Evolutionary conservation across 1,140 invertebrate genomes (phyloP).

Genomic region (Meteorus sp.): DNA sequence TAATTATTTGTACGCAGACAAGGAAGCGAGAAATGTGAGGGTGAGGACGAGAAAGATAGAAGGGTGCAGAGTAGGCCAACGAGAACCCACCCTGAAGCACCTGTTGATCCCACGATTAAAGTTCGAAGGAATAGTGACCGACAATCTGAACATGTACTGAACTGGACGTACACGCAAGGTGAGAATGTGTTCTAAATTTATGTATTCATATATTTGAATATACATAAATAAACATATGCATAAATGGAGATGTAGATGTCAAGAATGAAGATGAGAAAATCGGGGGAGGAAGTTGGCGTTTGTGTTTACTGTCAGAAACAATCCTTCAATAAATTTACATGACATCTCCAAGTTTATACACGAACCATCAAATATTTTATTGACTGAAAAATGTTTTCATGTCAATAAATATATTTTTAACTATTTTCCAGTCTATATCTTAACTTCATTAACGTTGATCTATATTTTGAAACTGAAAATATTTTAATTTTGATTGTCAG

Average conservation of each 20-base stretch:
- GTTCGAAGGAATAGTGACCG: constrained; percentile 49
- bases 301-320: too few species aligned
- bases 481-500: constrained; percentile 46
- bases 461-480: constrained; percentile 3
- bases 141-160: constrained; percentile 32
- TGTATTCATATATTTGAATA: neutral
- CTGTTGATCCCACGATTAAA: constrained; percentile 53
- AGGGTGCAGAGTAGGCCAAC: neutral
- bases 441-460: neutral
- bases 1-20: too few species aligned
- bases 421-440: neutral
- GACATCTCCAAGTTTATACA: too few species aligned
- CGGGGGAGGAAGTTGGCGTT: too few species aligned
- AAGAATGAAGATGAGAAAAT: neutral
- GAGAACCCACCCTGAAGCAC: constrained; percentile 37
- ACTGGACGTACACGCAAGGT: constrained; percentile 20
- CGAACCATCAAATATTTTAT: too few species aligned
- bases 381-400: too few species aligned
- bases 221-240: too few species aligned
- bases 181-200: constrained; percentile 15
- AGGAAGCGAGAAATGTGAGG: neutral
- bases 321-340: too few species aligned
- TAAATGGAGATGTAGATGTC: too few species aligned
- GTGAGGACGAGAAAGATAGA: constrained; percentile 9
- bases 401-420: neutral